Evolutionary conservation across 1,140 invertebrate genomes (phyloP), one percentile per base, ranked within the genome.

Genomic region (Bombus pascuorum): DNA sequence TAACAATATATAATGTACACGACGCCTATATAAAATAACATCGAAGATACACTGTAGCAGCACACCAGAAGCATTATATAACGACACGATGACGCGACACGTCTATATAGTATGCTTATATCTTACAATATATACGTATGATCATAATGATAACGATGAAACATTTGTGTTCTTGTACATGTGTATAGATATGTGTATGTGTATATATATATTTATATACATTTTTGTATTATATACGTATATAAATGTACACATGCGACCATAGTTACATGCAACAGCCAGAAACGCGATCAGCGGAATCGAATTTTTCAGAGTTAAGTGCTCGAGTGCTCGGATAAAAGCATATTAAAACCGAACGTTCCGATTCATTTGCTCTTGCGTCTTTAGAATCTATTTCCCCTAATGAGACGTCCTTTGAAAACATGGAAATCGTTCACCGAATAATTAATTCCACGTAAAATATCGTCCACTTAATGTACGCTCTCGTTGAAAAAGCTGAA

Each of bases 251-350:
- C 91, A 90, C 92, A 94, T 93, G 93, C 91, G 88, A 90, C 88
- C 88, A 93, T 91, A 91, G 90, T 93, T 92, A 91, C 93, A 94
- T 94, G 92, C 92, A 93, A 94, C 91, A 94, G 89, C 90, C 81
- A 89, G 90, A 89, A 91, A 93, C 92, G 92, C 91, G 92, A 92
- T 89, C 90, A 91, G 90, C 90, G 86, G 91, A 92, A 93, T 93
- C 90, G 92, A 94, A 92, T 93, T 93, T 93, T 93, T 93, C 87
- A 82, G 79, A 91, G 91, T 84, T 93, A 92, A 92, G 91, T 91
- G 92, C 90, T 93, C 92, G 89, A 92, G 90, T 89, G 92, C 88
- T 76, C 83, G 83, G 89, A 86, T 93, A 92, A 94, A 94, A 93
- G 91, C 88, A 86, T 90, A 89, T 91, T 92, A 92, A 85, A 65